phyloP scores from a whole-genome alignment of 2,888 invertebrate species.

The Acrobasis repandana region DNA sequence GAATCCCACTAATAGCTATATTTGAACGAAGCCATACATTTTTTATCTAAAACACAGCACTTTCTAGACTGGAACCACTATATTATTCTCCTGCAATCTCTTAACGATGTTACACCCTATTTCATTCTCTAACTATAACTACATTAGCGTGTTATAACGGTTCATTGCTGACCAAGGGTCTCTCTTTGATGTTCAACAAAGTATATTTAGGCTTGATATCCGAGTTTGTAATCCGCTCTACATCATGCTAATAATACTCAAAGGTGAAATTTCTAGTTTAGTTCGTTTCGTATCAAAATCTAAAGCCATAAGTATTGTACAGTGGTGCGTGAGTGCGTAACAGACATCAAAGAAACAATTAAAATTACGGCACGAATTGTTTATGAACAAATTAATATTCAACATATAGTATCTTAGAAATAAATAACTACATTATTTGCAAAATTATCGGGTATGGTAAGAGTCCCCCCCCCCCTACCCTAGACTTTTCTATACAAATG shows the following conservation, averaged over 20 bases:
- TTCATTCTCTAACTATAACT: constrained; percentile 6
- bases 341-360: too few species aligned
- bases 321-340: too few species aligned
- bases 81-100: neutral
- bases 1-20: neutral
- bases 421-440: too few species aligned
- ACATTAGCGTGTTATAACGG: constrained; percentile 14
- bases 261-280: neutral
- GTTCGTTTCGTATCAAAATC: too few species aligned
- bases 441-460: too few species aligned
- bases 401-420: too few species aligned
- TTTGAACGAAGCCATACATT: neutral
- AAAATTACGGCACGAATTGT: too few species aligned
- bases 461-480: too few species aligned
- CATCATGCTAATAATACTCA: neutral
- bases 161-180: constrained; percentile 19
- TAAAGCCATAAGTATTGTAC: too few species aligned
- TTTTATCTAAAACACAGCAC: neutral
- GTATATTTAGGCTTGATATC: constrained; percentile 1
- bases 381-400: too few species aligned
- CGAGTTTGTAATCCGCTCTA: neutral
- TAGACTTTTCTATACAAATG: too few species aligned
- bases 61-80: constrained; percentile 9
- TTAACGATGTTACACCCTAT: neutral
- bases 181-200: constrained; percentile 13